Conservation (phyloP, 2,888 invertebrate genomes). For the Heliconius aoede region DNA sequence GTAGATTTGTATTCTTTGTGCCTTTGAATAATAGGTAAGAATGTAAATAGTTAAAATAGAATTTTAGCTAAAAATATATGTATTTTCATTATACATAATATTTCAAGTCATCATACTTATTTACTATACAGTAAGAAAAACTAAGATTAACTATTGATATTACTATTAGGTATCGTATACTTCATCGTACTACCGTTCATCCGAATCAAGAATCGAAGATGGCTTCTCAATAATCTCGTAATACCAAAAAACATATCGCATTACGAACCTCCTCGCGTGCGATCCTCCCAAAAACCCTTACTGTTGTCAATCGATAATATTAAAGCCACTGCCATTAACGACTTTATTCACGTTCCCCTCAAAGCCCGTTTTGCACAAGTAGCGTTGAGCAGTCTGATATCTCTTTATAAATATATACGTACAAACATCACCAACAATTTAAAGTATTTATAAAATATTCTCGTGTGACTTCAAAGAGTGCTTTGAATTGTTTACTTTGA, state of each 20-base stretch:
- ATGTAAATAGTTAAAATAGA: background rate
- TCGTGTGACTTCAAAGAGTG: conserved; percentile 47
- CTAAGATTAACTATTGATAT: background rate
- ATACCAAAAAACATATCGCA: conserved; percentile 70
- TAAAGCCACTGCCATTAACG: conserved; percentile 66
- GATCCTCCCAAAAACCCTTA: conserved; percentile 69
- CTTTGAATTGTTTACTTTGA: conserved; percentile 50
- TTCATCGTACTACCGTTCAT: background rate
- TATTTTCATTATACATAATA: background rate
- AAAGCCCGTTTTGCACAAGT: conserved; percentile 41
- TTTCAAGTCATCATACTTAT: too few species aligned
- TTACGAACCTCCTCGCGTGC: conserved; percentile 74
- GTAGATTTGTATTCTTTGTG: background rate
- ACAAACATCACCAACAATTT: conserved; percentile 40
- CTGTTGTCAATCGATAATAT: conserved; percentile 71
- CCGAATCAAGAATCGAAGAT: conserved; percentile 33
- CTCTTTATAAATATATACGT: conserved; percentile 36
- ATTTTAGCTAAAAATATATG: background rate
- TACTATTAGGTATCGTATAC: background rate
- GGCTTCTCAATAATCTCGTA: conserved; percentile 66
- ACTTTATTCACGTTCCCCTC: conserved; percentile 67
- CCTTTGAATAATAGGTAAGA: background rate
- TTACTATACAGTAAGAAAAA: background rate
- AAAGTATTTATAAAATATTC: conserved; percentile 48
- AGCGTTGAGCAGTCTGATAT: conserved; percentile 36